Evolutionary conservation across 64 coral and sea anemone genomes (phyloP).

Genomic region (Actinia equina): DNA sequence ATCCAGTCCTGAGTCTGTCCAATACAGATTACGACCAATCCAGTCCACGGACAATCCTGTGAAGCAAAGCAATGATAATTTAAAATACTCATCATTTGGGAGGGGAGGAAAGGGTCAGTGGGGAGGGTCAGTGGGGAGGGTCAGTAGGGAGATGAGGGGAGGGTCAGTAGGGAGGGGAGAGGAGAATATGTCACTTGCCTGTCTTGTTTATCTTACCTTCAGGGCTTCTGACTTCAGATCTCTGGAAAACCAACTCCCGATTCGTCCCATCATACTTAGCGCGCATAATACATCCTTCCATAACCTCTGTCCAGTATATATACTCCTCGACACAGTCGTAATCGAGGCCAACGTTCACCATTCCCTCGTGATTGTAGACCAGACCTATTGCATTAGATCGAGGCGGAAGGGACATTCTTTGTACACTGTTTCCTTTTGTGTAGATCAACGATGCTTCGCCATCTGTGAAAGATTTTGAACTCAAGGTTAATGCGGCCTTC

Average conservation of each 20-base stretch:
- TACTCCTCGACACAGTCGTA: conserved; percentile 66
- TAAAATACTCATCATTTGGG: not conserved
- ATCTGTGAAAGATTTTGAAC: conserved; percentile 33
- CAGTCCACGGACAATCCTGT: conserved; percentile 92
- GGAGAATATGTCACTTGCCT: not conserved
- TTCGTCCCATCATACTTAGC: conserved; percentile 69
- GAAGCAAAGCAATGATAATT: not conserved
- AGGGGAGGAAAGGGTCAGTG: no score
- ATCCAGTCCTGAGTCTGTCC: conserved; percentile 81
- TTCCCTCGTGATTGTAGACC: conserved; percentile 44
- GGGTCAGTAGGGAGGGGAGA: no score
- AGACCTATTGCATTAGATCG: conserved; percentile 67
- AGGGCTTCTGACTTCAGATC: conserved; percentile 55
- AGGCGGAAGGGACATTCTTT: conserved; percentile 79
- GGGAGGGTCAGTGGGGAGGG: no score
- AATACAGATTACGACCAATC: conserved; percentile 92
- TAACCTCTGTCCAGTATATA: conserved; percentile 90
- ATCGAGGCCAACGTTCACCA: conserved; percentile 74
- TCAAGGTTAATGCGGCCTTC: not conserved
- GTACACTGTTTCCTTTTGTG: conserved; percentile 85
- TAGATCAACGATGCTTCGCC: conserved; percentile 83
- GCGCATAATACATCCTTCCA: conserved; percentile 58
- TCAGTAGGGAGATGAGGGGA: no score
- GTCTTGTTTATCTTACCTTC: conserved; percentile 42
- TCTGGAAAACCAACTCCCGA: conserved; percentile 53